These are phyloP conservation scores for Helleia helle DNA, from an alignment of 2,888 invertebrate genomes.

Conservation along the genomic window DNA sequence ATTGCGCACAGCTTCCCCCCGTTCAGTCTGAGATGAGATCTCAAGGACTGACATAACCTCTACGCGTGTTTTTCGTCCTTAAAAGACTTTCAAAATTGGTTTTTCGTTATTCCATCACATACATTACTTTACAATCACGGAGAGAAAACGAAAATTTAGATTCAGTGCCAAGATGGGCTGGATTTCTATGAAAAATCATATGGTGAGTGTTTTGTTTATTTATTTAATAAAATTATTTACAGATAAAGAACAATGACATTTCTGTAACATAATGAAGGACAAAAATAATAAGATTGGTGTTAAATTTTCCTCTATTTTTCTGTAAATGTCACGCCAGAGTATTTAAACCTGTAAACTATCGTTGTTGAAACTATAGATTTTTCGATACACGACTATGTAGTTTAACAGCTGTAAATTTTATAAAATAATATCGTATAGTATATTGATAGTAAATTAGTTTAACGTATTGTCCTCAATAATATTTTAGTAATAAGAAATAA, in stretches of 20 bases:
- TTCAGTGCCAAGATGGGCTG: conserved; percentile 61
- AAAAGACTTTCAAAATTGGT: neutral
- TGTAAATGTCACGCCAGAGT: no score
- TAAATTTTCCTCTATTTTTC: no score
- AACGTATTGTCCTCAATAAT: no score
- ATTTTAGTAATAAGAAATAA: no score
- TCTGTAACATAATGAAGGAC: no score
- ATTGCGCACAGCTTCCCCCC: conserved; percentile 69
- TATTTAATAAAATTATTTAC: neutral
- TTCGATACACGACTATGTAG: no score
- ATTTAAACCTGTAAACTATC: no score
- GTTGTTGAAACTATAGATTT: no score
- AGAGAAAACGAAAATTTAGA: conserved; percentile 46
- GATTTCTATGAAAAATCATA: conserved; percentile 70
- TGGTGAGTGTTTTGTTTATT: conserved; percentile 45
- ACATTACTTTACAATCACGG: conserved; percentile 34
- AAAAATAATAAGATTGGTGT: no score
- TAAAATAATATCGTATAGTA: no score
- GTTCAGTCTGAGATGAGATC: conserved; percentile 59
- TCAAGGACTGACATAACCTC: conserved; percentile 59
- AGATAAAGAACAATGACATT: neutral
- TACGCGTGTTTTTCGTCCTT: conserved; percentile 20
- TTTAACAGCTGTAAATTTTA: no score
- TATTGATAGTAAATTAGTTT: no score
- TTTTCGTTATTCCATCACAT: neutral